phyloP scores from a whole-genome alignment of 2,888 invertebrate genomes.

The Drosophila siamana region DNA sequence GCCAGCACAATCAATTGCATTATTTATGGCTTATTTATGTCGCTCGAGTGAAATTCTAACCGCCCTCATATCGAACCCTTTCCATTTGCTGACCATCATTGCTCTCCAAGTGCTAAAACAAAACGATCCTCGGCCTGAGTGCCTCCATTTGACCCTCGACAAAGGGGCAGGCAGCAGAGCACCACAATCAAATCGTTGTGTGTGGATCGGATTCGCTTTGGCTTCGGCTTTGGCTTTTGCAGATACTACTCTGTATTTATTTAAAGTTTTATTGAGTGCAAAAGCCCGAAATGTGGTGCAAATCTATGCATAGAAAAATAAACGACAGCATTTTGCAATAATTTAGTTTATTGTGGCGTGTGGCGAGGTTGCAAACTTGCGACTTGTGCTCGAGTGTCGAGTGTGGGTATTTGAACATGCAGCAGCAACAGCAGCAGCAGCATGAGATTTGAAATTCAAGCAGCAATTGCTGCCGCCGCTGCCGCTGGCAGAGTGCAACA shows the following conservation, averaged over 20 bases:
- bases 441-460: constrained; percentile 77
- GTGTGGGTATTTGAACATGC: constrained; percentile 55
- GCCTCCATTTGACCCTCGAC: constrained; percentile 25
- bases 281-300: constrained; percentile 69
- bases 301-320: constrained; percentile 69
- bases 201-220: constrained; percentile 37
- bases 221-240: constrained; percentile 3
- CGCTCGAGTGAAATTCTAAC: not conserved
- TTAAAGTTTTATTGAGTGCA: constrained; percentile 73
- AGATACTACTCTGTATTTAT: constrained; percentile 38
- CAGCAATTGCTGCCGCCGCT: constrained; percentile 44
- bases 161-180: constrained; percentile 3
- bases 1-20: no score
- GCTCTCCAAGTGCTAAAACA: not conserved
- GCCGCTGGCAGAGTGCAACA: constrained; percentile 1
- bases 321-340: constrained; percentile 67
- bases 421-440: constrained; percentile 51
- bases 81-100: not conserved
- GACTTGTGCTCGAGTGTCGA: not conserved
- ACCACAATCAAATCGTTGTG: constrained; percentile 31
- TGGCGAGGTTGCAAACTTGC: constrained; percentile 37
- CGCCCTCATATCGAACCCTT: not conserved
- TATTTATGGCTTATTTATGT: not conserved
- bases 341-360: constrained; percentile 66
- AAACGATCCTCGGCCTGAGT: constrained; percentile 13